Evolutionary conservation across 1,140 invertebrate species (phyloP), one percentile per base, ranked within the genome.

Genomic region (Antheraea pernyi): DNA sequence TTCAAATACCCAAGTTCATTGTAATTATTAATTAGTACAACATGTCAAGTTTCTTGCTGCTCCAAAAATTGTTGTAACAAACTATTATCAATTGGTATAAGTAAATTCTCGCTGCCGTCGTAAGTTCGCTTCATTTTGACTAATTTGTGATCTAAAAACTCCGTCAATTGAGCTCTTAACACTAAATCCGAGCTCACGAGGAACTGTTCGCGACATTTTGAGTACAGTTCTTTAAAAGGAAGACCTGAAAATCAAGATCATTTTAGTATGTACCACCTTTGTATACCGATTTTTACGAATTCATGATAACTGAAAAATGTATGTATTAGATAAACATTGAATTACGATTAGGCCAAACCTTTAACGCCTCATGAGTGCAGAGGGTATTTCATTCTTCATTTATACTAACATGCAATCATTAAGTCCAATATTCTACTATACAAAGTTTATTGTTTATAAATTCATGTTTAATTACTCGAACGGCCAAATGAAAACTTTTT

Each of bases 61-160:
- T 96, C 94, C 19, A 96, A 81, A 89, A 98, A 98, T 80, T 97
- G 96, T 82, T 96, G 94, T 59, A 99, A 84, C 19, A 97, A 93
- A 19, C 83, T 79, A 78, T 94, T 94, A 77, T 97, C 95, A 53
- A 98, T 94, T 8, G 97, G 97, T 86, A 99, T 97, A 6, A 94
- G 81, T 10, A 98, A 90, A 81, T 96, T 95, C 86, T 99, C 97
- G 60, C 94, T 94, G 42, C 97, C 97, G 88, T 98, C 97, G 16
- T 93, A 88, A 67, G 94, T 96, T 76, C 97, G 95, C 82, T 96
- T 97, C 18, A 94, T 95, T 87, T 96, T 96, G 0, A 99, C 94
- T 65, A 99, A 93, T 85, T 98, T 97, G 87, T 99, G 98, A 91
- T 99, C 98, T 60, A 97, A 93, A 88, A 99, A 99, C 93, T 99